Base-by-base conservation (phyloP, 2,888 invertebrate species). In the Philaethria dido region DNA sequence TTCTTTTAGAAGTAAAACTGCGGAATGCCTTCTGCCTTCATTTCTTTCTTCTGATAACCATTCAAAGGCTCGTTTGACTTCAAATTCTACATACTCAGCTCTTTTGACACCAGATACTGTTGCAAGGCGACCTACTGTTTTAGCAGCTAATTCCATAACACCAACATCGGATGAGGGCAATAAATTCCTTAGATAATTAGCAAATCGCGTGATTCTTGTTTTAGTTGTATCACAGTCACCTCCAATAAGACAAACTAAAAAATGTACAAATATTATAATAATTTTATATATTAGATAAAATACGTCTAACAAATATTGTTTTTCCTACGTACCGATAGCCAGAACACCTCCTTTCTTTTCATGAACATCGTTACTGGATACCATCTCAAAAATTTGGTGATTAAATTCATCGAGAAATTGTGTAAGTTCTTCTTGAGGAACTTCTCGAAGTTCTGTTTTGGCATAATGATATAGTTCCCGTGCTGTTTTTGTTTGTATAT, bases 11-110 rank as follows among this genome's bases (percentile, higher is more conserved):
- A 99, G 95, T 57, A 99, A 93, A 2, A 99, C 98, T 13, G 98
- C 98, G 13, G 98, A 98, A 86, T 98, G 97, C 59, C 98, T 94
- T 82, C 98, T 96, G 2, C 97, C 96, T 93, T 99, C 99, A 84
- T 98, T 95, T 74, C 98, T 93, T 78, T 98, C 98, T 61, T 96
- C 97, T 29, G 96, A 96, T 5, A 99, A 93, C 98, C 98, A 99
- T 84, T 99, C 99, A 83, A 98, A 97, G 0, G 99, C 98, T 80
- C 97, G 94, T 84, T 98, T 98, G 1, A 99, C 98, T 89, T 99
- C 99, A 92, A 98, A 98, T 79, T 99, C 99, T n/a, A 99, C 98
- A 83, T 99, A 98, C 82, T 99, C 98, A 0, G 98, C 97, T 36
- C 99, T 97, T 84, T 98, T 98, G 0, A 98, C 98, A 14, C 99